Evolutionary conservation across 1,140 invertebrate species (phyloP).

Genomic region (Paraescarpia echinospica): DNA sequence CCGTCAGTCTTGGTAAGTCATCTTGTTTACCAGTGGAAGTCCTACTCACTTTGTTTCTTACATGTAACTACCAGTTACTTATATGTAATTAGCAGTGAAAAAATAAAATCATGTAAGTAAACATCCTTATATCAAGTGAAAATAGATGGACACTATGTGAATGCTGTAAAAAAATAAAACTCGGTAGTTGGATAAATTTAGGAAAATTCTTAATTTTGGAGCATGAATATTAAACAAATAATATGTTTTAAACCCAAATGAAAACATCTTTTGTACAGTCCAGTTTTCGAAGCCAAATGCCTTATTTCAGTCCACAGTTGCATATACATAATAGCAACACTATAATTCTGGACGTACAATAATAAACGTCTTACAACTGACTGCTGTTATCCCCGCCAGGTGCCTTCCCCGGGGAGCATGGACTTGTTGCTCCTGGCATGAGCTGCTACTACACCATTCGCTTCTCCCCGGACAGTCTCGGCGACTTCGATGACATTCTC

Average conservation of each 20-base stretch:
- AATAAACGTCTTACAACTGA: not conserved
- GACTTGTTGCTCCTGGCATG: slow-evolving; percentile 57
- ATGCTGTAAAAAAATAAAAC: too few relatives aligned
- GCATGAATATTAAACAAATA: not conserved
- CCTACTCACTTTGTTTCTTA: not conserved
- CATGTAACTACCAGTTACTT: not conserved
- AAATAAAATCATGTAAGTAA: too few relatives aligned
- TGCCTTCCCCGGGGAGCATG: slow-evolving; percentile 57
- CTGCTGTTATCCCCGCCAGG: slow-evolving; percentile 39
- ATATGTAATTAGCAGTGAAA: too few relatives aligned
- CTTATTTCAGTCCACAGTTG: not conserved
- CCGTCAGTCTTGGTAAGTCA: slow-evolving; percentile 50
- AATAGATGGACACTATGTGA: too few relatives aligned
- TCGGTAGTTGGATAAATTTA: too few relatives aligned
- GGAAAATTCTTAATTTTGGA: not conserved
- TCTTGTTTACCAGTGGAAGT: not conserved
- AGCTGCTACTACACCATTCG: slow-evolving; percentile 53
- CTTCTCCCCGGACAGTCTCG: slow-evolving; percentile 56
- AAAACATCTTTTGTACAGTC: not conserved
- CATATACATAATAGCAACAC: not conserved
- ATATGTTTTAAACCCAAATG: not conserved
- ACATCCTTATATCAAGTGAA: too few relatives aligned
- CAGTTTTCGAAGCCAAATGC: not conserved
- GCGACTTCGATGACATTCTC: slow-evolving; percentile 55
- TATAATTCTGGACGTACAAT: not conserved